These are phyloP conservation scores for Rhea americana DNA, from an alignment of 2,113 vertebrate species.

Conservation along the genomic window DNA sequence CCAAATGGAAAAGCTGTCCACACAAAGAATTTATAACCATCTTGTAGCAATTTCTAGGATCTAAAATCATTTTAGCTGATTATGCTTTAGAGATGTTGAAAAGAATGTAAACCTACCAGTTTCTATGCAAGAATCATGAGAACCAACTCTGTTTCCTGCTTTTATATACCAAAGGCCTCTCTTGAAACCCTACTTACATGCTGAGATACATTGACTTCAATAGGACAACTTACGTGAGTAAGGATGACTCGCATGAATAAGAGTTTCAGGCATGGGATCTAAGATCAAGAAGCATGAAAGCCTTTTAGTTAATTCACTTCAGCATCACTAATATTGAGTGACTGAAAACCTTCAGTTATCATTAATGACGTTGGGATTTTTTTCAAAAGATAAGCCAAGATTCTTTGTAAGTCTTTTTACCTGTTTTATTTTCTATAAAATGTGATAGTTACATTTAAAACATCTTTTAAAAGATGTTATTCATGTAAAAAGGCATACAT, in stretches of 20 bases:
- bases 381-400: neutral
- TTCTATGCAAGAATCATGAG: conserved; percentile 60
- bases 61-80: conserved; percentile 69
- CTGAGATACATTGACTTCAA: conserved; percentile 50
- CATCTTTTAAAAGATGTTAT: neutral
- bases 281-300: conserved; percentile 64
- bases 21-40: conserved; percentile 78
- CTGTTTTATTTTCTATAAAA: conserved; percentile 1
- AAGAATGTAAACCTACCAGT: conserved; percentile 65
- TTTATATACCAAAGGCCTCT: conserved; percentile 7
- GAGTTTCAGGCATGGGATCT: conserved; percentile 25
- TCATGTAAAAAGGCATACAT: neutral
- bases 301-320: conserved; percentile 61
- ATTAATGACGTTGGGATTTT: conserved; percentile 14
- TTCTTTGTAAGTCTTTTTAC: conserved; percentile 1
- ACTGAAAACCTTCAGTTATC: conserved; percentile 47
- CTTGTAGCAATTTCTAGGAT: conserved; percentile 75
- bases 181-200: conserved; percentile 24
- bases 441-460: conserved; percentile 18
- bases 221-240: conserved; percentile 16
- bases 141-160: neutral
- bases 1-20: conserved; percentile 76
- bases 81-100: conserved; percentile 63
- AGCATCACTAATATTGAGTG: conserved; percentile 40
- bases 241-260: conserved; percentile 30